Evolutionary conservation across 2,888 invertebrate genomes (phyloP).

Genomic region (Anarsia innoxiella): DNA sequence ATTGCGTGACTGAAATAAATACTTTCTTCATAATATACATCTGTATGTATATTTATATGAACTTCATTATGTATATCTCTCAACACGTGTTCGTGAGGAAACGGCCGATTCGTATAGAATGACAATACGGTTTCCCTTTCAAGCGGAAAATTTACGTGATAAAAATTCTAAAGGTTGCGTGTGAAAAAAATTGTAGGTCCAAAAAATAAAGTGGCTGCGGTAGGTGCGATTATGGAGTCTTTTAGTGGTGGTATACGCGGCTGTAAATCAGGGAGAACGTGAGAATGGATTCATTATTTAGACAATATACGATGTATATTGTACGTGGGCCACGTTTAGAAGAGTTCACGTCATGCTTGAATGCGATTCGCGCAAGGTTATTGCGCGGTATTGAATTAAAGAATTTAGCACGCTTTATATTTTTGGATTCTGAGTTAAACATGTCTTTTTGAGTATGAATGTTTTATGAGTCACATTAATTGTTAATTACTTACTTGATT

Average conservation of each 20-base stretch:
- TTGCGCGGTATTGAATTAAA: too few relatives aligned
- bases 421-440: too few relatives aligned
- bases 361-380: neutral
- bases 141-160: conserved; percentile 74
- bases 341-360: neutral
- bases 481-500: too few relatives aligned
- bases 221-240: conserved; percentile 67
- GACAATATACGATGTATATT: conserved; percentile 37
- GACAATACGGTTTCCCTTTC: conserved; percentile 72
- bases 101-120: conserved; percentile 58
- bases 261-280: conserved; percentile 67
- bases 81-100: conserved; percentile 71
- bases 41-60: conserved; percentile 45
- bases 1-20: conserved; percentile 70
- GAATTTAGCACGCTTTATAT: too few relatives aligned
- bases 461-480: too few relatives aligned
- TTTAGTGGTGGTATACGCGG: conserved; percentile 53
- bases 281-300: conserved; percentile 65
- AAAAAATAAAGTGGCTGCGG: conserved; percentile 69
- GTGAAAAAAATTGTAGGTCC: conserved; percentile 69
- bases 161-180: conserved; percentile 69
- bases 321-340: conserved; percentile 6
- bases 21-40: conserved; percentile 45
- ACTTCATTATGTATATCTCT: conserved; percentile 22
- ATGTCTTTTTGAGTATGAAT: too few relatives aligned